phyloP scores from a whole-genome alignment of 92 coral and sea anemone genomes.

The Micromussa lordhowensis region DNA sequence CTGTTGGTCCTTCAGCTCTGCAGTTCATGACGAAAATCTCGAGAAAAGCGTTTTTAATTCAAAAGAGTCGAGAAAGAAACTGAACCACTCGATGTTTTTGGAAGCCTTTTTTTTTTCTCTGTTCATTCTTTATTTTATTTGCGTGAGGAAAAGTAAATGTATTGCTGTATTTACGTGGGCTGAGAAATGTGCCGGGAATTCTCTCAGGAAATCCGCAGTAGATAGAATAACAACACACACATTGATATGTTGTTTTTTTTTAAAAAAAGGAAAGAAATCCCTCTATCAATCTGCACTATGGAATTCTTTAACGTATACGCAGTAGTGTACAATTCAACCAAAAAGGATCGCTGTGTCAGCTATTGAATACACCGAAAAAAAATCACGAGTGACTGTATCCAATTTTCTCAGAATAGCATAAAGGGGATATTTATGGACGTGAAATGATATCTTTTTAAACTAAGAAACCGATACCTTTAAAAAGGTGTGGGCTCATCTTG shows the following conservation, averaged over 20 bases:
- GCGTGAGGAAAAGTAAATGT: neutral
- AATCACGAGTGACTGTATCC: neutral
- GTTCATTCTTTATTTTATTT: neutral
- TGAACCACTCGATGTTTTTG: neutral
- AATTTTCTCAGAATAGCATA: neutral
- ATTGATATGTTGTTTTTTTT: neutral
- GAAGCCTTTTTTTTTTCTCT: neutral
- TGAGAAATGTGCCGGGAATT: neutral
- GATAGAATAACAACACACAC: neutral
- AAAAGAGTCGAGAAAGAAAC: neutral
- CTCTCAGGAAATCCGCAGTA: neutral
- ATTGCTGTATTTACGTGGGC: neutral
- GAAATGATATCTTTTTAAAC: neutral
- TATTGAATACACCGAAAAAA: neutral
- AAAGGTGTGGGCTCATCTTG: no score
- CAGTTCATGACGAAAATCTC: neutral
- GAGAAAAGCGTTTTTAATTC: neutral
- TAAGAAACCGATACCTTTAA: no score
- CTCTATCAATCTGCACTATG: no score
- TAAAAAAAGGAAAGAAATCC: no score
- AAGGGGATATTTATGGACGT: neutral
- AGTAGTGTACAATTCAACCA: neutral
- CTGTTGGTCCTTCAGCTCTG: neutral
- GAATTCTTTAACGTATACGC: neutral
- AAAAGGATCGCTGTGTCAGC: neutral